A percentile compares a stretch with the other conserved stretches of the same genome.
These are phyloP conservation scores for Ondatra zibethicus DNA, from an alignment of 2,113 vertebrate species.

Conservation along the genomic window DNA sequence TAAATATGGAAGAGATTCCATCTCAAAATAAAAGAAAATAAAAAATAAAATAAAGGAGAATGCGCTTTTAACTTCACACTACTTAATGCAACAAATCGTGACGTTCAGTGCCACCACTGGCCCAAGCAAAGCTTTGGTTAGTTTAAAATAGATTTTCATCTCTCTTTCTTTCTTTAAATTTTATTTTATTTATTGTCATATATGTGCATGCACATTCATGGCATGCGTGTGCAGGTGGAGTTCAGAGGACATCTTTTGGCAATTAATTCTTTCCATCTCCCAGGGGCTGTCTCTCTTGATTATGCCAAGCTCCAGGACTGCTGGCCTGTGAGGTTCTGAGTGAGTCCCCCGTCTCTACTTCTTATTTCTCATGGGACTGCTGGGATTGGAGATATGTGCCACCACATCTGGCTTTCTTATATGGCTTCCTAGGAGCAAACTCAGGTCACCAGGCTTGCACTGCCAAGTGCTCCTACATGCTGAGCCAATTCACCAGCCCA, in stretches of 20 bases:
- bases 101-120: not conserved
- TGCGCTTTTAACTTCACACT: not conserved
- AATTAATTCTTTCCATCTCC: not conserved
- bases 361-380: not conserved
- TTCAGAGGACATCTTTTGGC: not conserved
- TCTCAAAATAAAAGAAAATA: not conserved
- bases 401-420: not conserved
- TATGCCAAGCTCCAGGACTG: not conserved
- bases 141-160: not conserved
- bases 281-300: not conserved
- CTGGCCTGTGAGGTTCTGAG: not conserved
- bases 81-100: not conserved
- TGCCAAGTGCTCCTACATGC: not conserved
- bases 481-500: not conserved
- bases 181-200: not conserved
- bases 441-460: not conserved
- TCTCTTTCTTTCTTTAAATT: not conserved
- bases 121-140: constrained; percentile 5
- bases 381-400: not conserved
- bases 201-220: not conserved
- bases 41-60: not conserved
- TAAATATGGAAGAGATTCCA: not conserved
- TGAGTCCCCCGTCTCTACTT: too few relatives aligned
- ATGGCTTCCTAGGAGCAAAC: not conserved
- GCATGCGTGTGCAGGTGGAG: not conserved